Evolutionary conservation across 1,140 invertebrate species (phyloP), one percentile per base, ranked within the genome.

Genomic region (Grapholita molesta): DNA sequence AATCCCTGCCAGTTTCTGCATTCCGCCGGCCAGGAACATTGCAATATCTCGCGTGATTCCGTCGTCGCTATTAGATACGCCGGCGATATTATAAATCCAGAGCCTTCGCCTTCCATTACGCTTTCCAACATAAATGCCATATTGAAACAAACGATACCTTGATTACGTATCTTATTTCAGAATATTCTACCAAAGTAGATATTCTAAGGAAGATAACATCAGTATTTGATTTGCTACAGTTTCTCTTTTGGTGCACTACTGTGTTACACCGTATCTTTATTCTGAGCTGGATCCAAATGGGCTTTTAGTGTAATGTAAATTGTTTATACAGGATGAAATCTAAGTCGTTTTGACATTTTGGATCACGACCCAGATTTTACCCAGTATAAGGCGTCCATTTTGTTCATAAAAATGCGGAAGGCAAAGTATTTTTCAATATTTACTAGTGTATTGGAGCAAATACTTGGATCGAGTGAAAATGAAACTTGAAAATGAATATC

Each of bases 111-210:
- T 61, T 61, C 15, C 24, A 28, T 61, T 61, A 61, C 24, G 55
- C 55, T 61, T 61, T 61, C 55, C 25, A 61, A 28, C 24, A 28
- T 61, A 61, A 61, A 61, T 15, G 55, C 24, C 24, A 28, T 61
- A 61, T 28, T 61, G 55, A 61, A 61, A 61, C 24, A 57, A 28
- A 57, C 24, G 21, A 57, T 23, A n/a, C 24, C 53, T 55, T 25
- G 53, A 24, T 55, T 55, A 55, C 8, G 53, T 55, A 55, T 55
- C 24, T 55, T 25, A 28, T 55, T 55, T 55, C 53, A 25, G 53
- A 25, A 55, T 55, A 28, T 28, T 55, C 24, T 21, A n/a, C n/a
- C n/a, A n/a, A 28, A 28, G 25, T 25, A 28, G 53, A 53, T 53
- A 53, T 7, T 21, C n/a, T 53, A n/a, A 53, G 53, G 24, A 11